phyloP scores from a whole-genome alignment of 2,888 invertebrate genomes.

The Panzeria rudis region DNA sequence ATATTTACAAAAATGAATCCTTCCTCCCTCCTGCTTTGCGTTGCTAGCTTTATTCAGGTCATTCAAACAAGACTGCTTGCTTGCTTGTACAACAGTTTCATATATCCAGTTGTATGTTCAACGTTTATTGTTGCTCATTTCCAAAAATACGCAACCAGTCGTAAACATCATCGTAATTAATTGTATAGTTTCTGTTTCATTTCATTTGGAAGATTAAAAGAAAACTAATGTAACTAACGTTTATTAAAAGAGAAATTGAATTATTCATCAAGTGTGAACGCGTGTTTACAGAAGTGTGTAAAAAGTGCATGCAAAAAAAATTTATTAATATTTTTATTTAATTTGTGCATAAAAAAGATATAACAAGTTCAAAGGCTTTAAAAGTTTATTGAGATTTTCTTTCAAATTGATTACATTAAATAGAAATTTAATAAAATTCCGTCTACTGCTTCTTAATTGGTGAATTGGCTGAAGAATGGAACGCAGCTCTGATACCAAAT shows the following conservation, averaged over 20 bases:
- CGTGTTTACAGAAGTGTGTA: slow-evolving; percentile 43
- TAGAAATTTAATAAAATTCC: background rate
- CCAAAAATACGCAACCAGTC: slow-evolving; percentile 57
- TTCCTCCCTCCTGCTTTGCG: background rate
- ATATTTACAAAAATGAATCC: background rate
- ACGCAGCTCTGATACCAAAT: too few relatives aligned
- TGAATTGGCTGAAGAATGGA: too few relatives aligned
- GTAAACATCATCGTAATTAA: slow-evolving; percentile 27
- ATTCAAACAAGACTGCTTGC: slow-evolving; percentile 23
- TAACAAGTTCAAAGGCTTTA: background rate
- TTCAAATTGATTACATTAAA: background rate
- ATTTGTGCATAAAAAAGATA: background rate
- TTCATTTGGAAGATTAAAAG: slow-evolving; percentile 7
- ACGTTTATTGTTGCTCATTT: slow-evolving; percentile 41
- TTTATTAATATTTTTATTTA: slow-evolving; percentile 1
- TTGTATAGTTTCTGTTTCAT: background rate
- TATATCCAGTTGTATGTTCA: slow-evolving; percentile 25
- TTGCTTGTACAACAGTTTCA: slow-evolving; percentile 7
- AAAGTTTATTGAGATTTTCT: background rate
- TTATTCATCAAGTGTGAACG: slow-evolving; percentile 54
- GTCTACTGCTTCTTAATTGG: too few relatives aligned
- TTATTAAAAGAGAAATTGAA: slow-evolving; percentile 58
- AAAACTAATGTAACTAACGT: background rate
- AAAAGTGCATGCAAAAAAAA: slow-evolving; percentile 17
- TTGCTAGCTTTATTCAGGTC: slow-evolving; percentile 34